phyloP scores from a whole-genome alignment of 2,113 vertebrate genomes.

The Cepphus grylle region DNA sequence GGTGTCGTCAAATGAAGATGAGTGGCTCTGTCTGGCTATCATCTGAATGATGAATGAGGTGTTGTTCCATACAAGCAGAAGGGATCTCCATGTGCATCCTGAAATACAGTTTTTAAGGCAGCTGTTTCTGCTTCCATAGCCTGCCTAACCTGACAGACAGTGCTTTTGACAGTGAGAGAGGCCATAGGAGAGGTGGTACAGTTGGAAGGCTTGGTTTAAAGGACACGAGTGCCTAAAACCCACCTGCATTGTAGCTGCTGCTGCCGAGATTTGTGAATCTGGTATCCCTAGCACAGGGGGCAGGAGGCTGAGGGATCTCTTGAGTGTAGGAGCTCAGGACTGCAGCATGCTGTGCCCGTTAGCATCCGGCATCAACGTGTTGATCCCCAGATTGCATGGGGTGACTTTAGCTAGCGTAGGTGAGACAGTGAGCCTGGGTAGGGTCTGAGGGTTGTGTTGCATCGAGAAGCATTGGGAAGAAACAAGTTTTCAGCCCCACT shows the following conservation, averaged over 20 bases:
- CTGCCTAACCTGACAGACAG: background rate
- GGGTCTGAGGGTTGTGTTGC: background rate
- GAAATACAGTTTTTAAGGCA: background rate
- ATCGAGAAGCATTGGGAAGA: background rate
- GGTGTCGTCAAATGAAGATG: background rate
- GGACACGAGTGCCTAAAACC: background rate
- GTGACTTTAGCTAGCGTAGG: background rate
- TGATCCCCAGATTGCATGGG: background rate
- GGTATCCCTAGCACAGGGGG: background rate
- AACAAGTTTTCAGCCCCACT: background rate
- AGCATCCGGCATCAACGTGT: fast-evolving
- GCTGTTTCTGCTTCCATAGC: background rate
- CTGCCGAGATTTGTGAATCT: background rate
- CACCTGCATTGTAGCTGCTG: background rate
- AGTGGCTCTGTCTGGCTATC: background rate
- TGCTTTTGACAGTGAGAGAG: background rate
- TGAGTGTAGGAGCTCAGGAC: fast-evolving
- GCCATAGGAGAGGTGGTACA: background rate
- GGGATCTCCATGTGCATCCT: background rate
- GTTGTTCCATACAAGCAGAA: background rate
- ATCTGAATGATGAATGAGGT: background rate
- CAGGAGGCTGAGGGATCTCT: background rate
- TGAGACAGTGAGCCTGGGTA: background rate
- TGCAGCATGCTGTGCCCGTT: background rate
- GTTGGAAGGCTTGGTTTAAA: background rate